phyloP scores from a whole-genome alignment of 2,797 vertebrate species.

The Macropodus opercularis region DNA sequence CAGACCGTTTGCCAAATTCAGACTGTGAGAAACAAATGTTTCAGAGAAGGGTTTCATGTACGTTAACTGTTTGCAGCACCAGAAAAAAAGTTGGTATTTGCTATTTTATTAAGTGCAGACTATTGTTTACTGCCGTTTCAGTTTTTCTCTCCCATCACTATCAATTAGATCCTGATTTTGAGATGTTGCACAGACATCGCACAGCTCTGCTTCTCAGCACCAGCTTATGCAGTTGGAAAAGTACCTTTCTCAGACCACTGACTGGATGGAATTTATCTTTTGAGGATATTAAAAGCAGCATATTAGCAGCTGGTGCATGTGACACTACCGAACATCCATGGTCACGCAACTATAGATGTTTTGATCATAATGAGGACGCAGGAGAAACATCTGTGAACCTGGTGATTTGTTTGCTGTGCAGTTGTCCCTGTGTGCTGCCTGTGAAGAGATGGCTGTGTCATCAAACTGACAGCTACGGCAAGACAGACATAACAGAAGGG shows the following conservation, averaged over 20 bases:
- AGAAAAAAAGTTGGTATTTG: constrained; percentile 4
- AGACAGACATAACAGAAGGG: neutral
- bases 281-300: constrained; percentile 75
- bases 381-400: constrained; percentile 35
- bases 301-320: constrained; percentile 73
- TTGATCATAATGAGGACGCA: constrained; percentile 40
- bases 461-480: constrained; percentile 14
- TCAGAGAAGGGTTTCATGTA: constrained; percentile 4
- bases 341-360: constrained; percentile 62
- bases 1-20: constrained; percentile 3
- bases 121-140: constrained; percentile 38
- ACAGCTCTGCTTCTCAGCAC: constrained; percentile 43
- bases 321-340: constrained; percentile 49
- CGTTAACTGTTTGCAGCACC: constrained; percentile 4
- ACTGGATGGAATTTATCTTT: constrained; percentile 77
- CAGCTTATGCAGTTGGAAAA: constrained; percentile 68
- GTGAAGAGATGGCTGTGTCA: constrained; percentile 13
- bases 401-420: constrained; percentile 1
- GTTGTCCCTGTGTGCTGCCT: constrained; percentile 8
- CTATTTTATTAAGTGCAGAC: constrained; percentile 11
- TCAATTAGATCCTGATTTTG: constrained; percentile 46
- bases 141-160: constrained; percentile 25
- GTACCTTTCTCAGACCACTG: constrained; percentile 74
- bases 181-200: constrained; percentile 41
- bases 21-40: neutral